A percentile compares a stretch with the other conserved stretches of the same genome.
phyloP scores from a whole-genome alignment of 2,888 invertebrate species.

The Aspidiotus rigidus region DNA sequence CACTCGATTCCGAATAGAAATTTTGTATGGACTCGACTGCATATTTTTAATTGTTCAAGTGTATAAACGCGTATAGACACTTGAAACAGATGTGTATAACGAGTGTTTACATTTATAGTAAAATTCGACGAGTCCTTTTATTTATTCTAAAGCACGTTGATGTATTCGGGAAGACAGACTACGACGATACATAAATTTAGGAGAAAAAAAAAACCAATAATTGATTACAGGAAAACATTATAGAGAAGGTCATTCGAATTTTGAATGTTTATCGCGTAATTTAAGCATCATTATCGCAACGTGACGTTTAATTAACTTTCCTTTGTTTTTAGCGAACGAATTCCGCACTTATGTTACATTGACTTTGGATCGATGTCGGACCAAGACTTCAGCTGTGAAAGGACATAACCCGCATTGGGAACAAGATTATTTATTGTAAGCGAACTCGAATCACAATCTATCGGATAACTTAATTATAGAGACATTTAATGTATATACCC shows the following conservation, averaged over 20 bases:
- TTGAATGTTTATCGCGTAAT: constrained; percentile 2
- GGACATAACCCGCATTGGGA: constrained; percentile 95
- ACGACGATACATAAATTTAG: neutral
- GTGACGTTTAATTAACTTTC: constrained; percentile 4
- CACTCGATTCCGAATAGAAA: too few species aligned
- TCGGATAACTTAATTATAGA: neutral
- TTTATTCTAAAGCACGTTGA: neutral
- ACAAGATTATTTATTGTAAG: constrained; percentile 98
- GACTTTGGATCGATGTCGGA: constrained; percentile 96
- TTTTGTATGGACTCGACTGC: too few species aligned
- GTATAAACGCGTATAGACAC: too few species aligned
- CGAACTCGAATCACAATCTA: constrained; percentile 42
- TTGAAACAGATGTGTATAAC: too few species aligned
- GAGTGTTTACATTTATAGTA: too few species aligned
- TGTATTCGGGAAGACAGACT: neutral
- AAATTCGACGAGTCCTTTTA: too few species aligned
- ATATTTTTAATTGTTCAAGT: too few species aligned
- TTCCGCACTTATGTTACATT: constrained; percentile 94
- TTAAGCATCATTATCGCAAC: constrained; percentile 2
- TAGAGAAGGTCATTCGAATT: neutral
- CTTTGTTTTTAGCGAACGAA: constrained; percentile 61
- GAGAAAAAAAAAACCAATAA: neutral
- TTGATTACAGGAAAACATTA: constrained; percentile 2
- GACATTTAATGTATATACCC: too few species aligned
- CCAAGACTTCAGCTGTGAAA: constrained; percentile 92